Conservation (phyloP, 2,797 vertebrate genomes). For the Fistularia commersonii region DNA sequence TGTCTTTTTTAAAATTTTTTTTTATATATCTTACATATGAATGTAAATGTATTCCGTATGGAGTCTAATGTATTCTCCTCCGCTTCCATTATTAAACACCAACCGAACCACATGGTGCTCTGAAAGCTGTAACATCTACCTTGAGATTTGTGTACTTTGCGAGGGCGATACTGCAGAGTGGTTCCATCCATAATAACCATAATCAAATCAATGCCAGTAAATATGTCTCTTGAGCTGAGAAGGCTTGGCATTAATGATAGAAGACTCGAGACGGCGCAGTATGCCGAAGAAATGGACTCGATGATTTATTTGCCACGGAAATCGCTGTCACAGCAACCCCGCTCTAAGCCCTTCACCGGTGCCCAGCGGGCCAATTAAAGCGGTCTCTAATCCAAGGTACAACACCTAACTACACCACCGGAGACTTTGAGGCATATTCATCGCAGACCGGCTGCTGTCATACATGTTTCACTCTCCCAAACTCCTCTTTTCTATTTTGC, state of each 20-base stretch:
- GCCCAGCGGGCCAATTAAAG: constrained; percentile 78
- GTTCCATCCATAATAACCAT: constrained; percentile 40
- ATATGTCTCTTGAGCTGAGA: constrained; percentile 41
- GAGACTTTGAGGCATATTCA: constrained; percentile 48
- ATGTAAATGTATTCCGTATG: constrained; percentile 23
- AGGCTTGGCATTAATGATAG: constrained; percentile 35
- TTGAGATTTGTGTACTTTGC: constrained; percentile 22
- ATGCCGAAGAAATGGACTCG: constrained; percentile 24
- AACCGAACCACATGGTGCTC: constrained; percentile 5
- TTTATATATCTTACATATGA: constrained; percentile 11
- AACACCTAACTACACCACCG: constrained; percentile 62
- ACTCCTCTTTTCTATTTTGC: constrained; percentile 36
- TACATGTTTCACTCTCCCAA: not conserved
- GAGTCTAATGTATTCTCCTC: constrained; percentile 10
- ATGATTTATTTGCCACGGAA: constrained; percentile 72
- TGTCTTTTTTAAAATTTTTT: not conserved
- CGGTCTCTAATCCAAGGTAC: constrained; percentile 58
- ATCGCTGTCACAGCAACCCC: constrained; percentile 64
- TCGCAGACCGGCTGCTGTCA: constrained; percentile 10
- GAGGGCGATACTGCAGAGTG: constrained; percentile 15
- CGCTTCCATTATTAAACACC: constrained; percentile 25
- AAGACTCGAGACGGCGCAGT: constrained; percentile 43
- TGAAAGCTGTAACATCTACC: constrained; percentile 7
- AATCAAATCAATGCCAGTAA: constrained; percentile 55
- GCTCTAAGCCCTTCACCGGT: constrained; percentile 32